These are phyloP conservation scores for Gymnosoma rotundatum DNA, from an alignment of 2,888 invertebrate genomes.

Conservation along the genomic window DNA sequence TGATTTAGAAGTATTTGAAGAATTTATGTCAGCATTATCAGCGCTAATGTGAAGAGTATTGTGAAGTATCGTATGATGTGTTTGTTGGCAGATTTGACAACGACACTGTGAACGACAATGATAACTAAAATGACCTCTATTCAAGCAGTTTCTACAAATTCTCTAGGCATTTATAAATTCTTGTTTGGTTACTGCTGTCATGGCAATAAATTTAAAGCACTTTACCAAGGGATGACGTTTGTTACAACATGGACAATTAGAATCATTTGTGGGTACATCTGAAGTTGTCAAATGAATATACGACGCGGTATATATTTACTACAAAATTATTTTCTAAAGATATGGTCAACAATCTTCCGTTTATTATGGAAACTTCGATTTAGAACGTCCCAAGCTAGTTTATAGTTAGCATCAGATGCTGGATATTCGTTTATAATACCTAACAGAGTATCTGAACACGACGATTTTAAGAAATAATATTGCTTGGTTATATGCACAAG, in stretches of 20 bases:
- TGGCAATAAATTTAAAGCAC: constrained; percentile 38
- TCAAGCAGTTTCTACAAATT: no score
- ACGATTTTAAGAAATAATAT: constrained; percentile 36
- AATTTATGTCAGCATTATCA: no score
- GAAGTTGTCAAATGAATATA: neutral
- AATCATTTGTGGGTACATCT: neutral
- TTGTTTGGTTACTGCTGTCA: constrained; percentile 9
- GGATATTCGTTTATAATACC: constrained; percentile 51
- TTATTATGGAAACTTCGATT: constrained; percentile 36
- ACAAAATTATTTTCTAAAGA: constrained; percentile 32
- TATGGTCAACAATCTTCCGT: constrained; percentile 28
- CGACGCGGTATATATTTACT: neutral
- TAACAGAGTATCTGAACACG: constrained; percentile 21
- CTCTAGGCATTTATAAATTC: neutral
- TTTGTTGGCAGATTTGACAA: no score
- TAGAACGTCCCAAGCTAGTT: constrained; percentile 30
- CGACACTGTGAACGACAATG: no score
- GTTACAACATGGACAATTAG: constrained; percentile 22
- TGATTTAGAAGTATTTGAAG: no score
- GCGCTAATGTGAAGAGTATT: no score
- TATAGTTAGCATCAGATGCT: constrained; percentile 39
- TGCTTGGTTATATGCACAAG: constrained; percentile 44
- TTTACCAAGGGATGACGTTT: constrained; percentile 21
- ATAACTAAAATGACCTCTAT: no score
- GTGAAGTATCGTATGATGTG: no score